Percentiles rank a stretch among this genome's conserved stretches.
Conservation (phyloP, 2,113 vertebrate species). For the Rattus rattus region DNA sequence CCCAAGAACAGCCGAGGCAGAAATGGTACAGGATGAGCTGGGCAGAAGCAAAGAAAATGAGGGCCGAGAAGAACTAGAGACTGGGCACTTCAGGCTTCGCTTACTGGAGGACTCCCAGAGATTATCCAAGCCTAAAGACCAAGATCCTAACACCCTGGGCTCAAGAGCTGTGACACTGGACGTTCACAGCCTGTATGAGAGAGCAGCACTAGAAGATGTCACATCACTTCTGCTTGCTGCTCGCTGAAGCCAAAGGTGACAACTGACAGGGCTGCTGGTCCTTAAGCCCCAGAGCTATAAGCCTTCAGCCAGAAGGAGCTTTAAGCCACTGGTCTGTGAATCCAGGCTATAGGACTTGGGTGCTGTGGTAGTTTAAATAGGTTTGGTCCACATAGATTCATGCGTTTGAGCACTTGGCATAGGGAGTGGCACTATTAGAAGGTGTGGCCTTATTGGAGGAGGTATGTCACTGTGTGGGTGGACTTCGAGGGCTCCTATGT, state of each 20-base stretch:
- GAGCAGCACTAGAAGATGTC: background rate
- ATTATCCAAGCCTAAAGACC: background rate
- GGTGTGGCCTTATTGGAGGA: too few relatives aligned
- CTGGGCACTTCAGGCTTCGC: too few relatives aligned
- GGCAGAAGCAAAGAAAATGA: background rate
- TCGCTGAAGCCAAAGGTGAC: background rate
- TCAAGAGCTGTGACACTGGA: background rate
- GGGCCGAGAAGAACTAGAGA: background rate
- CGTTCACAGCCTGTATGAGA: background rate
- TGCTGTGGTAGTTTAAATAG: too few relatives aligned
- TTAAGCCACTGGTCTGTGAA: background rate
- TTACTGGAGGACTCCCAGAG: too few relatives aligned
- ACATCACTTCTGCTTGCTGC: background rate
- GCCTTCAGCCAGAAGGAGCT: background rate
- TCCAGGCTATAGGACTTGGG: background rate
- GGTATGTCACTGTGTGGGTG: too few relatives aligned
- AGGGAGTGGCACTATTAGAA: too few relatives aligned
- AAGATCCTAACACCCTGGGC: background rate
- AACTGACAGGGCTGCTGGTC: background rate
- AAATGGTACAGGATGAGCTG: too few relatives aligned
- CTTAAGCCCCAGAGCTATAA: background rate
- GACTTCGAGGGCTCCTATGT: too few relatives aligned
- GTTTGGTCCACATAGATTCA: too few relatives aligned
- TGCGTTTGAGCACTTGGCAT: too few relatives aligned
- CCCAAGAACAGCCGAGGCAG: background rate